Conservation (phyloP, 1,140 invertebrate species). For the Polypedilum pembai region DNA sequence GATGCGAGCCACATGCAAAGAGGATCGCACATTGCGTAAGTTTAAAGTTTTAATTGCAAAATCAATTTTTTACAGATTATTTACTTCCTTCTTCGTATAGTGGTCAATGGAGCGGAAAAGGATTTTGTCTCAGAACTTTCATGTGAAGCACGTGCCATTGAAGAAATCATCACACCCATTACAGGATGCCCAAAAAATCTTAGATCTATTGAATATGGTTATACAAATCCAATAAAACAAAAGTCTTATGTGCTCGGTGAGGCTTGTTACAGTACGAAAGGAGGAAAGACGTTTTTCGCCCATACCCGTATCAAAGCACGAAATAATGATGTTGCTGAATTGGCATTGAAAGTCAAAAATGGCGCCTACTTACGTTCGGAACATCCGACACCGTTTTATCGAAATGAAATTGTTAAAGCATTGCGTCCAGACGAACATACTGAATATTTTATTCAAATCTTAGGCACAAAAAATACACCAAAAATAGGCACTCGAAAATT, state of each 20-base stretch:
- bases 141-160: constrained; percentile 26
- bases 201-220: constrained; percentile 28
- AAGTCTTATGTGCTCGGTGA: constrained; percentile 29
- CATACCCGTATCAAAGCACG: background rate
- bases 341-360: background rate
- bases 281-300: constrained; percentile 8
- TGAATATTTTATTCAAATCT: background rate
- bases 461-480: background rate
- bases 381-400: constrained; percentile 5
- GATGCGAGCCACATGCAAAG: background rate
- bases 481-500: constrained; percentile 19
- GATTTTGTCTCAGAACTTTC: constrained; percentile 24
- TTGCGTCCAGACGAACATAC: background rate
- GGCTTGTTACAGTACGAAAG: background rate
- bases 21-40: constrained; percentile 21
- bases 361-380: background rate
- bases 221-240: constrained; percentile 28
- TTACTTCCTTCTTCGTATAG: constrained; percentile 13
- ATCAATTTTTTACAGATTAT: background rate
- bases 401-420: constrained; percentile 19
- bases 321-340: constrained; percentile 11
- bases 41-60: background rate
- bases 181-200: constrained; percentile 22
- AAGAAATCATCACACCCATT: constrained; percentile 28
- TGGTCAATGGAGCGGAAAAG: constrained; percentile 26